Evolutionary conservation across 2,888 invertebrate genomes (phyloP).

Genomic region (Plebejus melissa): DNA sequence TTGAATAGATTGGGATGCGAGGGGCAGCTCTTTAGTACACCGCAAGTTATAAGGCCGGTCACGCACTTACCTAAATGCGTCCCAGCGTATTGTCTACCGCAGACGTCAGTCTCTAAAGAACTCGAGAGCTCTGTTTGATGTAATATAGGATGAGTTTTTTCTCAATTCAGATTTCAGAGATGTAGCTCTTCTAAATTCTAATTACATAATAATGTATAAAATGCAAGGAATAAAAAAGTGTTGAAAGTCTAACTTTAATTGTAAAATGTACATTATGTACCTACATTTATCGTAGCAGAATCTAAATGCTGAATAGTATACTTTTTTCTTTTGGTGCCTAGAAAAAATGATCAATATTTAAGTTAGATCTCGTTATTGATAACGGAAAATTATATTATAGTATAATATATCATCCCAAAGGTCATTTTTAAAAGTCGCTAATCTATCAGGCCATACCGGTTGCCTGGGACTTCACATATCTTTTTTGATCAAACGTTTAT

Average conservation of each 20-base stretch:
- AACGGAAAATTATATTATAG: background rate
- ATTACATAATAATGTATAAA: background rate
- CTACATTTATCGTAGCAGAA: background rate
- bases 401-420: conserved; percentile 1
- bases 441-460: background rate
- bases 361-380: background rate
- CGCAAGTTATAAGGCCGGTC: conserved; percentile 61
- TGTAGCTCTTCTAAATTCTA: background rate
- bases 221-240: background rate
- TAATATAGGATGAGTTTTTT: background rate
- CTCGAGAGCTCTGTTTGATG: background rate
- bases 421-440: background rate
- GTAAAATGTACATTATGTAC: no score
- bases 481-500: background rate
- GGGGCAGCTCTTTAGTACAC: conserved; percentile 34
- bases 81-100: conserved; percentile 46
- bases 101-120: conserved; percentile 31
- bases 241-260: no score
- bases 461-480: background rate
- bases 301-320: background rate
- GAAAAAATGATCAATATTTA: background rate
- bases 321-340: background rate
- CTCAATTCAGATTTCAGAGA: background rate
- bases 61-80: conserved; percentile 74
- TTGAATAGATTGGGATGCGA: conserved; percentile 29